A percentile compares a stretch with the other conserved stretches of the same genome.
phyloP scores from a whole-genome alignment of 2,113 vertebrate species.

The Ochotona princeps region DNA sequence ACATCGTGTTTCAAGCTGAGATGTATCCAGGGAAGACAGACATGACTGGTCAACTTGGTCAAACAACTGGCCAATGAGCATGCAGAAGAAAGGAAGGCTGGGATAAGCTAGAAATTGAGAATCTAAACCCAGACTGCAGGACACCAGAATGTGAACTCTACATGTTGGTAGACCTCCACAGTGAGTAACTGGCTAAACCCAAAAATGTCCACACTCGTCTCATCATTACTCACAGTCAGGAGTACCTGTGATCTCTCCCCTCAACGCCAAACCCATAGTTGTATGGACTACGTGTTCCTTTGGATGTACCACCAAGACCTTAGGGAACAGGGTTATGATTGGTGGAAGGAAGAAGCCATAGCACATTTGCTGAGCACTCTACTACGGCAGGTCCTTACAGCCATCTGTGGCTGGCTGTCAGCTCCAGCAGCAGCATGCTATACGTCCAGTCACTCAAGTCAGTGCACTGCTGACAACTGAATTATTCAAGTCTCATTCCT shows the following conservation, averaged over 20 bases:
- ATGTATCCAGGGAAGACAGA: neutral
- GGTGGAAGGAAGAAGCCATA: too few relatives aligned
- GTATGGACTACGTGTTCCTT: neutral
- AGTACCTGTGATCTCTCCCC: neutral
- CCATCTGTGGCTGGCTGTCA: neutral
- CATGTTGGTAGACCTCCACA: neutral
- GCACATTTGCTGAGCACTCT: neutral
- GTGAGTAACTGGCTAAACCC: neutral
- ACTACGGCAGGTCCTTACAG: too few relatives aligned
- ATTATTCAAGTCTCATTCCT: neutral
- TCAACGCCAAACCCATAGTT: neutral
- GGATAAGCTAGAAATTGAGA: neutral
- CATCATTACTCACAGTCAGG: too few relatives aligned
- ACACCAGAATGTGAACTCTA: neutral
- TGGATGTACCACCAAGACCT: accelerated
- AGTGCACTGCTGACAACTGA: accelerated
- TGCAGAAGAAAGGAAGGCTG: accelerated
- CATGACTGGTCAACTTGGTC: neutral
- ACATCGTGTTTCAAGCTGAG: neutral
- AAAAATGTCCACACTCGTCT: neutral
- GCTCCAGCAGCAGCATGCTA: accelerated
- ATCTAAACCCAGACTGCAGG: neutral
- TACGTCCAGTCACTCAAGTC: neutral
- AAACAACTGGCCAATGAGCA: neutral
- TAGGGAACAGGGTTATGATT: accelerated